Conservation (phyloP, 2,113 vertebrate species). For the Myocastor coypus region DNA sequence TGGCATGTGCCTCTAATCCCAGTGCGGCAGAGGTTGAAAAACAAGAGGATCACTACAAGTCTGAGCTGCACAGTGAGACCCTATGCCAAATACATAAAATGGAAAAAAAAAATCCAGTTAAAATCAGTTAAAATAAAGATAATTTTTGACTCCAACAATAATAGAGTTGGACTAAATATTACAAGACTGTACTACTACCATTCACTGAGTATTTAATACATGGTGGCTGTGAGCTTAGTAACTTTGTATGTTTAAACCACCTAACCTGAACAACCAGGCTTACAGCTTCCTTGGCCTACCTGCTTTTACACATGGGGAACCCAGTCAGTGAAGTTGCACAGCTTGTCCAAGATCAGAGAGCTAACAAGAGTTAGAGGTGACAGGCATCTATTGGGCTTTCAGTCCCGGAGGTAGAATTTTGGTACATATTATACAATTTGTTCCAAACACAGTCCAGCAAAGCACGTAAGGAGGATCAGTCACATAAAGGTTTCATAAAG, state of each 20-base stretch:
- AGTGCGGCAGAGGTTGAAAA: too few relatives aligned
- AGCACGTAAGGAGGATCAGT: neutral
- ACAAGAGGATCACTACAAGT: too few relatives aligned
- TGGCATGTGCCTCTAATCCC: too few relatives aligned
- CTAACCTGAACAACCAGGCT: neutral
- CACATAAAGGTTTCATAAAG: slow-evolving; percentile 20
- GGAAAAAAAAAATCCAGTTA: neutral
- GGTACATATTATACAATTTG: too few relatives aligned
- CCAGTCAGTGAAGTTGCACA: neutral
- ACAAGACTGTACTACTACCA: neutral
- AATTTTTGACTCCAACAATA: neutral
- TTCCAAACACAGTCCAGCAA: neutral
- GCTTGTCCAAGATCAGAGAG: neutral
- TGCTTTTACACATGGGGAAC: neutral
- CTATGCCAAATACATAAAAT: too few relatives aligned
- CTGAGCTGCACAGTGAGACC: too few relatives aligned
- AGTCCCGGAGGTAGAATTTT: neutral
- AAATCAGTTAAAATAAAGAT: slow-evolving; percentile 25
- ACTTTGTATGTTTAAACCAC: neutral
- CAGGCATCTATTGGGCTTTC: neutral
- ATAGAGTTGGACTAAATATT: neutral
- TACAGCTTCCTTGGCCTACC: neutral
- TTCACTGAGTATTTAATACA: neutral
- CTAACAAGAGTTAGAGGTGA: neutral
- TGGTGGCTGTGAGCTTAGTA: neutral